Conservation (phyloP, 2,113 vertebrate genomes). For the Alethe diademata region DNA sequence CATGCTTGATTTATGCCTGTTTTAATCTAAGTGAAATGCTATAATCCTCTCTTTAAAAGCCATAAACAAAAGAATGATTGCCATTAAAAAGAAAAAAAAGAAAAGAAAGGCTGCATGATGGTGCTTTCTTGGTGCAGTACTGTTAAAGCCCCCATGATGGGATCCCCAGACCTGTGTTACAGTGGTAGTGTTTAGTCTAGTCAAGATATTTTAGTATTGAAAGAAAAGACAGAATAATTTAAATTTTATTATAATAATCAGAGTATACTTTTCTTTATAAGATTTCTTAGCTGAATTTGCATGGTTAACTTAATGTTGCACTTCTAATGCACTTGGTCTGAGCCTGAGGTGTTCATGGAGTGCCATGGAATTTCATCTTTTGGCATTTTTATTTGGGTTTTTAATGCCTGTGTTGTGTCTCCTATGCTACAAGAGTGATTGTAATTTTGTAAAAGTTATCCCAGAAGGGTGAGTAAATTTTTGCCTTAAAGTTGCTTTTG, state of each 20-base stretch:
- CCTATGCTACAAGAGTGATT: not conserved
- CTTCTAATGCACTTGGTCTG: not conserved
- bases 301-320: not conserved
- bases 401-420: not conserved
- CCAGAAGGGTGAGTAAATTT: not conserved
- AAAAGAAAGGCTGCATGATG: not conserved
- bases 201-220: not conserved
- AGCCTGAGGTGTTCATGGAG: not conserved
- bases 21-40: conserved; percentile 11
- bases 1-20: not conserved
- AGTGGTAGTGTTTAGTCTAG: not conserved
- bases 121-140: not conserved
- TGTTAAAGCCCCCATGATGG: not conserved
- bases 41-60: conserved; percentile 10
- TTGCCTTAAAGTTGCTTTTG: not conserved
- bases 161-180: not conserved
- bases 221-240: not conserved
- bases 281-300: not conserved
- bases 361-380: not conserved
- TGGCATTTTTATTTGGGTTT: not conserved
- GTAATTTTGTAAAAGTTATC: not conserved
- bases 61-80: not conserved
- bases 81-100: not conserved
- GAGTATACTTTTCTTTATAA: not conserved
- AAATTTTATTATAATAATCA: not conserved